Base-by-base conservation (phyloP, 2,888 invertebrate species). In the Clivina fossor region DNA sequence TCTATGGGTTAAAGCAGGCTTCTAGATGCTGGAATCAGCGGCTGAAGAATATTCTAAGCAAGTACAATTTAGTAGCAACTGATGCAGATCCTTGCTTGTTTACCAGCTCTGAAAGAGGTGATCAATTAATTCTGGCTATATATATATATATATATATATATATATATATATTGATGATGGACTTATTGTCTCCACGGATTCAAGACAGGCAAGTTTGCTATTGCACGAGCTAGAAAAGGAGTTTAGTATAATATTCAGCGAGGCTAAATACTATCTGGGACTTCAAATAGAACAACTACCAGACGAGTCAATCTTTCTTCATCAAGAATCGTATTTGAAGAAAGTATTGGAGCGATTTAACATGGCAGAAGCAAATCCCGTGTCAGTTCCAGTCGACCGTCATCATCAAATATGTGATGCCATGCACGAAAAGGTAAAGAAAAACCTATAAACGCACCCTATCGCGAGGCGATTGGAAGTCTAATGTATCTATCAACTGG, bases 1-100 rank as follows among this genome's bases (percentile, higher is more conserved):
- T 72, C 15, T 71, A 71, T 61, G 71, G 71, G 2, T 58, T 71
- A 1, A 70, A 70, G 47, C 70, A 71, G 55, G 60, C 68, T 2
- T 64, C 68, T 4, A 48, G 70, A 40, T 63, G 63, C 30, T 71
- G 70, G 69, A 66, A 70, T 55, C 37, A 58, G 15, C 54, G 60
- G n/a, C 65, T 69, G 50, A 59, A 49, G 8, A 35, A 58, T 3
- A 64, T 65, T 37, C 26, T 53, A 24, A 18, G 4, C 8, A 20
- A 40, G 9, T 41, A 18, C 30, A 49, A 30, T 9, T 13, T 46
- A 13, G 16, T 9, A 2, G 4, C 26, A 16, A 32, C 28, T 2
- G 3, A 13, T 15, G 30, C 28, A 20, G 46, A 46, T 3, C 13
- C 26, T 15, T 46, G 46, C 15, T 13, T 46, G 11, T 46, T 28